Conservation (phyloP, 2,888 invertebrate genomes). For the Gordius sp. region DNA sequence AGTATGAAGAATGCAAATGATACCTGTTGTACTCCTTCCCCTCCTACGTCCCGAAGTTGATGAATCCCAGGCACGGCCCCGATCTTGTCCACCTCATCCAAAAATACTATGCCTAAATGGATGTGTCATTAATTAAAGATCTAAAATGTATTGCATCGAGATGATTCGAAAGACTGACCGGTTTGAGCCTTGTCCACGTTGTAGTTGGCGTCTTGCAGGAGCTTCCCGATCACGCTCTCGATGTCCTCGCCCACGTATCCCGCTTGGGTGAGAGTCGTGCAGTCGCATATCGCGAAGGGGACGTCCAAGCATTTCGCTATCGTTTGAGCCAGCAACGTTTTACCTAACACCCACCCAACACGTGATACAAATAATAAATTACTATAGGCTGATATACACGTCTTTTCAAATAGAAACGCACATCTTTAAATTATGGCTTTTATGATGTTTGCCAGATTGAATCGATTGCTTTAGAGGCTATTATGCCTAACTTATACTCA, state of each 20-base stretch:
- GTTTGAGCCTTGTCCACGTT: constrained; percentile 88
- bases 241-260: constrained; percentile 99
- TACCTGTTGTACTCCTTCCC: constrained; percentile 89
- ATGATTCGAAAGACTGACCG: constrained; percentile 27
- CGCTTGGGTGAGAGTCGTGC: constrained; percentile 75
- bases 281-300: constrained; percentile 94
- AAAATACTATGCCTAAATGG: constrained; percentile 68
- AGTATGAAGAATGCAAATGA: not conserved
- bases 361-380: too few species aligned
- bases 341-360: too few species aligned
- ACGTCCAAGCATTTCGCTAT: constrained; percentile 90
- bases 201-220: constrained; percentile 76
- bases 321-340: constrained; percentile 82
- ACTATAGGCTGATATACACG: too few species aligned
- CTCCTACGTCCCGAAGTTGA: constrained; percentile 79
- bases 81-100: constrained; percentile 97
- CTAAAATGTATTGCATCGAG: too few species aligned
- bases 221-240: constrained; percentile 82
- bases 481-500: too few species aligned
- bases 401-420: too few species aligned
- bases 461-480: too few species aligned
- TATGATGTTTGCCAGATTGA: too few species aligned
- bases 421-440: too few species aligned
- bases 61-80: constrained; percentile 78
- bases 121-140: too few species aligned